A percentile compares a stretch with the other conserved stretches of the same genome.
Conservation (phyloP, 2,113 vertebrate genomes). For the Microcebus griseorufus region DNA sequence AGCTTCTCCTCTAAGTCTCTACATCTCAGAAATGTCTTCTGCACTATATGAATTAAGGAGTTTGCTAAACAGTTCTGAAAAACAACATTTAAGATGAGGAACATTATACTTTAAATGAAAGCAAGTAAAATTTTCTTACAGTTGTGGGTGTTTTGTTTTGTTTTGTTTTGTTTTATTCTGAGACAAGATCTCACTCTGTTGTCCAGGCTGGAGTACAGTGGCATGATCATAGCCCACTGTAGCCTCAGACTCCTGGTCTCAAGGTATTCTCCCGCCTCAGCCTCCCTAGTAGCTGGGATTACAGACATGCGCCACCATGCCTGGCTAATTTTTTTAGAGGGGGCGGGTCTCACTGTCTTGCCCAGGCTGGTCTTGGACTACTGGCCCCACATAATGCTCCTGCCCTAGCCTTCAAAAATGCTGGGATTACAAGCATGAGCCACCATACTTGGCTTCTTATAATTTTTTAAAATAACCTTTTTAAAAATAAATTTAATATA, state of each 20-base stretch:
- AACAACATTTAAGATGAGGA: background rate
- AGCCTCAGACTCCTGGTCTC: background rate
- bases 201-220: background rate
- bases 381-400: background rate
- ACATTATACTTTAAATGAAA: background rate
- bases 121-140: background rate
- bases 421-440: background rate
- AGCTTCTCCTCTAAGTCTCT: background rate
- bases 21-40: background rate
- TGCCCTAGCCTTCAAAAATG: background rate
- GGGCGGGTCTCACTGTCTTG: background rate
- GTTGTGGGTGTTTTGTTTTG: background rate
- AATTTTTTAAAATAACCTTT: too few species aligned
- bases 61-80: background rate
- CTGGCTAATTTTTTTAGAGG: background rate
- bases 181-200: background rate
- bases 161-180: background rate
- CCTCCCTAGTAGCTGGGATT: background rate
- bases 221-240: background rate
- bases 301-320: background rate
- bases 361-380: background rate
- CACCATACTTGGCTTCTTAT: background rate
- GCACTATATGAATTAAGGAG: background rate
- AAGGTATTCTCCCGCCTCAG: background rate
- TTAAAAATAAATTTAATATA: too few species aligned